Base-by-base conservation (phyloP, 35 echinoderm and acorn worm genomes). In the Lytechinus pictus region DNA sequence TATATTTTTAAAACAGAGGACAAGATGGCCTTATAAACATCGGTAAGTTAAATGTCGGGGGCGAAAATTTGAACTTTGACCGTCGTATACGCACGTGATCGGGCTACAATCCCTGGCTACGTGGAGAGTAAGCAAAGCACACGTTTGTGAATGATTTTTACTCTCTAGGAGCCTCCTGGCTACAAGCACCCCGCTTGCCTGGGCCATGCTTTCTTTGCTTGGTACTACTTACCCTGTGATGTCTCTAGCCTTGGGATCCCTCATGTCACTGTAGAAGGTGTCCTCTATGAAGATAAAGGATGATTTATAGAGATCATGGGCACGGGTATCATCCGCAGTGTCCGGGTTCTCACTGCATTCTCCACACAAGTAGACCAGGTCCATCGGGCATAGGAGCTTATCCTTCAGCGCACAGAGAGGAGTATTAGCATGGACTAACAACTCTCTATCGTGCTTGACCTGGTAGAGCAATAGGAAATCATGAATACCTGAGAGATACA, bases 271-370 rank as follows among this genome's bases (percentile, higher is more conserved):
- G 88, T 99, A 98, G 90, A 99, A 99, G 44, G 86, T 89, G 28
- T 97, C 92, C 53, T 99, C 98, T 24, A 99, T 99, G 94, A 96
- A 97, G 27, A 99, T 98, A 94, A 95, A 99, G 6, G 96, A 96
- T 53, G 98, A 99, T 44, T 97, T 97, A 94, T 94, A 99, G 27
- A 95, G 54, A 12, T 97, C 96, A 61, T 97, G 87, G 13, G 95
- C 96, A 71, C 94, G 86, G 51, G 52, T 86, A 9, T 94, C 95
- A 21, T 95, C 14, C 87, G 95, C 66, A 1, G 89, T 56, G 53
- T 99, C 92, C 11, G 98, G 98, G 55, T 61, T 57, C 54, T 98
- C 95, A 71, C 98, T 98, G 72, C 96, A 95, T 21, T 99, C 98
- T 9, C 87, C 91, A 9, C 94, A 66, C 27, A 97, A 79, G 54